Base-by-base conservation (phyloP, 2,113 vertebrate species). In the Jaculus jaculus region DNA sequence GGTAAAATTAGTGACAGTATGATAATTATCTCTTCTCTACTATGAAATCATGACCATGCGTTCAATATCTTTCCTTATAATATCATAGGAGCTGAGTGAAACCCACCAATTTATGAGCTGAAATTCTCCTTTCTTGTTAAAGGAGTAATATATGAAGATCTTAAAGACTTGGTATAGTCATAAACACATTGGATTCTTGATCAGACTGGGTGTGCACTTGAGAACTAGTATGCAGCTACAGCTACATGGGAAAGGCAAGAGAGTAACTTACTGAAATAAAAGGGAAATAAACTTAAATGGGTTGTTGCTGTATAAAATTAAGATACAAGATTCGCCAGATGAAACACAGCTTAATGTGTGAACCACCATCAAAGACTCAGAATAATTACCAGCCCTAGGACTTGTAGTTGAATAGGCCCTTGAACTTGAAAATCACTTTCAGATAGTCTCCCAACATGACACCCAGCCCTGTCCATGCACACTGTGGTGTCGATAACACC, bases 401-500 rank as follows among this genome's bases (percentile, higher is more conserved):
- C 20, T 82, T 69, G 26, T 0, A 24, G 20, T 20, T 51, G n/a
- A 92, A 51, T 11, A 69, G 34, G 18, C 16, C 11, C 74, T 26
- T 60, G 74, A n/a, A 81, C n/a, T 92, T 92, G 24, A 39, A 92
- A 90, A 87, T 81, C 39, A 28, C 39, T 89, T 94, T 85, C 30
- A 78, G 63, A 69, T 2, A 68, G n/a, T 86, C 54, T 93, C 58
- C 47, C 26, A 80, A 60, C 24, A 81, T 72, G 30, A 42, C 30
- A 75, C 77, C 91, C 86, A 93, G 58, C 65, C 13, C 74, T 65
- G 54, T 26, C 89, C 16, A 63, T 66, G 30, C 61, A 10, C 18
- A 26, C 75, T 73, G 37, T 20, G 4, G 0, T 20, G 71, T 10
- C 77, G n/a, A 91, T 26, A 23, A 82, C 74, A 21, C 58, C 54